Evolutionary conservation across 1,140 invertebrate species (phyloP), one percentile per base, ranked within the genome.

Genomic region (Aphelenchoides besseyi): DNA sequence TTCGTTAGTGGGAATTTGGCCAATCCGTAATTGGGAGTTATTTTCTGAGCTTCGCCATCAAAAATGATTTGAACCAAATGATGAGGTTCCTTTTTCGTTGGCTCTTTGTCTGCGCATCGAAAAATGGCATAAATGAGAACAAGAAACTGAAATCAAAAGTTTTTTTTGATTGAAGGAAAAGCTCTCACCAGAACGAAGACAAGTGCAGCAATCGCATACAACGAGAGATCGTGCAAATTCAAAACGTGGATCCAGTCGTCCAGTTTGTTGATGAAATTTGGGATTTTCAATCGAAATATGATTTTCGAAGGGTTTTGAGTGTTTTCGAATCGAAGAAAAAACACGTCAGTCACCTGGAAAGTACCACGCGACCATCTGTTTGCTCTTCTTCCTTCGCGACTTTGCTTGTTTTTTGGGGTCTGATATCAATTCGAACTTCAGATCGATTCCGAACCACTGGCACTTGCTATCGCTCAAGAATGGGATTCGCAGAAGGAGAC

Each of bases 391-490:
- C 41, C 41, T 23, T 23, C 41, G 41, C 41, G 12, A 12, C 41
- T 23, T 23, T 23, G 23, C 41, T 48, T 23, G 12, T 12, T 48
- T 48, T 48, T 48, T 23, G 41, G 41, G n/a, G n/a, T n/a, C n/a
- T n/a, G n/a, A n/a, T n/a, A n/a, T n/a, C 41, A 16, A 26, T 8
- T 71, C 18, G n/a, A 37, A 2, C 33, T 80, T 81, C 35, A 76
- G 76, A 28, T 83, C 9, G 12, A 72, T 9, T 93, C 89, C 85
- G 92, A 96, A 86, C 89, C 90, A n/a, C 85, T 98, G 36, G 94
- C 94, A 16, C 87, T 95, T 68, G 92, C 92, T 16, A 89, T 97
- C 41, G 92, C 93, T 2, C 89, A 90, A 57, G 94, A 97, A 88
- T 97, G 94, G 92, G 89, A 92, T 79, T 86, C 89, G n/a, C 93